Base-by-base conservation (phyloP, 1,140 invertebrate genomes). In the Ceratina australensis region DNA sequence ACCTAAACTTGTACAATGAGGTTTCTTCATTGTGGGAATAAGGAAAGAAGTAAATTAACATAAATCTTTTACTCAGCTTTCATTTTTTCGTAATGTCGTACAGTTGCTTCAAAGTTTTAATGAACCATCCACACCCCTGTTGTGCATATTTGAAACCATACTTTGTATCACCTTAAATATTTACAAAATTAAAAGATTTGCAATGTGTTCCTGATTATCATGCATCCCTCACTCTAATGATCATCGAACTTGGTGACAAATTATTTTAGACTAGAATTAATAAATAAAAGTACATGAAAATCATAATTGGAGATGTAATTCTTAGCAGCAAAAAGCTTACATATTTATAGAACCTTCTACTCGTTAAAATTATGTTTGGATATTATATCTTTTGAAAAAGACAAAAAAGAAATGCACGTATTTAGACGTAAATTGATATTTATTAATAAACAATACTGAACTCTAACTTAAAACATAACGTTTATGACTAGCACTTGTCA, bases 401-500 rank as follows among this genome's bases (percentile, higher is more conserved):
- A 76, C 49, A 56, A 73, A 79, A 74, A 82, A 87, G 68, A 87
- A 84, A 84, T 76, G 69, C 72, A 79, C 74, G 56, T 85, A 26
- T 81, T 86, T 60, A 61, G 65, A 85, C 54, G 75, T 81, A 74
- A 85, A 82, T 82, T 79, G 66, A 77, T 81, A 81, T 84, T 84
- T 85, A 85, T 85, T 85, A 84, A 47, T 79, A 84, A 84, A 85
- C 83, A 85, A 85, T 85, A 85, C 74, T 85, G 82, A 80, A 85
- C 26, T 81, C 54, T 67, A 85, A 85, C 82, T 85, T 59, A 85
- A 85, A 81, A 85, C 75, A 67, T 71, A 73, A 74, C 81, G 60
- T 85, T 84, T 84, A 78, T 85, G 83, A 84, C 82, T 85, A 85
- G 83, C 75, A 85, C 66, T 85, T 71, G 79, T 73, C 71, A 81